Base-by-base conservation (phyloP, 2,888 invertebrate genomes). In the Lasius platythorax region DNA sequence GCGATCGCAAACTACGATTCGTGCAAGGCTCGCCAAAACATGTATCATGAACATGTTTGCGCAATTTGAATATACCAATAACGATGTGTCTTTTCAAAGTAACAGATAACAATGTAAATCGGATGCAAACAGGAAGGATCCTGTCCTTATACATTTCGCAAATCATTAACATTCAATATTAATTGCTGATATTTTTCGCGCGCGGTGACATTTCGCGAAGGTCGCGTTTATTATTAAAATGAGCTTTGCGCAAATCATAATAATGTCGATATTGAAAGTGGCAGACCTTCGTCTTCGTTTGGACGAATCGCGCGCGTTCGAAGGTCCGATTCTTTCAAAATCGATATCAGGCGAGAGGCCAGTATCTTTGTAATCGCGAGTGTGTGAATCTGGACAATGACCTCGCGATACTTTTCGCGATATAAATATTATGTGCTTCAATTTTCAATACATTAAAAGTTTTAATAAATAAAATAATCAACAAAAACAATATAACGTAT, bases 291-390 rank as follows among this genome's bases (percentile, higher is more conserved):
- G 23, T 46, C 4, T 37, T 70, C 30, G 18, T 46, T 68, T 46
- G 23, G 18, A 72, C 40, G 6, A 72, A 70, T n/a, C 23, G 56
- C n/a, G 58, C 30, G 23, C 23, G 53, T 18, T 37, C 30, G 56
- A 70, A 66, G 66, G 66, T 18, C 40, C 18, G 8, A 15, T 72
- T 79, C 33, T 73, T 79, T 79, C 28, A 61, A 79, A 73, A 73
- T 50, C 46, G 12, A 72, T 46, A 46, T 78, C 18, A 72, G 40
- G 43, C 70, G 8, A 72, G 46, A 72, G 12, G 15, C n/a, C 40
- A 56, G 15, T n/a, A n/a, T 58, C 40, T 68, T 43, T 43, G 15
- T 50, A 75, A 78, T 67, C 53, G n/a, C 18, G 43, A 40, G 8
- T n/a, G 5, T 15, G 8, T 8, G 15, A 23, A 66, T 73, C 3